A percentile compares a stretch with the other conserved stretches of the same genome.
These are phyloP conservation scores for Neoitamus cyanurus DNA, from an alignment of 2,888 invertebrate species.

Conservation along the genomic window DNA sequence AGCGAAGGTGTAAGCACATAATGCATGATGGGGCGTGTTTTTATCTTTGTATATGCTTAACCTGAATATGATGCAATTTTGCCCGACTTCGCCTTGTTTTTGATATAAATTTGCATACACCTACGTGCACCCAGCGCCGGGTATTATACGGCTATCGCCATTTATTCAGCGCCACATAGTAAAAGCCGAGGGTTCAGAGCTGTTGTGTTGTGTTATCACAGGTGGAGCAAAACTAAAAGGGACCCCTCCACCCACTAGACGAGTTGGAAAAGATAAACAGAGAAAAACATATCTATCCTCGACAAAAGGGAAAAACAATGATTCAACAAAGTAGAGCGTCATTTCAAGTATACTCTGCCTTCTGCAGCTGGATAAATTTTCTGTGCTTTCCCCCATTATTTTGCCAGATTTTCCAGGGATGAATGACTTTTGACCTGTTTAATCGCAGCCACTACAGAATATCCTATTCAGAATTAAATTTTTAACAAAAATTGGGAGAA, in stretches of 20 bases:
- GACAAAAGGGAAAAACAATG: conserved; percentile 34
- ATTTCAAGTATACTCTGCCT: conserved; percentile 37
- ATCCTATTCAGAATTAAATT: conserved; percentile 26
- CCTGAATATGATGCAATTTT: conserved; percentile 47
- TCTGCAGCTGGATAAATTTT: conserved; percentile 40
- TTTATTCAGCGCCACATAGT: not conserved
- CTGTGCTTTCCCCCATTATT: conserved; percentile 31
- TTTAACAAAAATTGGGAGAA: not conserved
- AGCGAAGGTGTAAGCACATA: conserved; percentile 39
- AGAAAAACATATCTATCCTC: conserved; percentile 25
- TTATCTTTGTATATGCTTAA: conserved; percentile 47
- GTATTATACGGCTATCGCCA: conserved; percentile 1
- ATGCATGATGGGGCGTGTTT: conserved; percentile 37
- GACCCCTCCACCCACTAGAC: not conserved
- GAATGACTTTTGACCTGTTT: conserved; percentile 38
- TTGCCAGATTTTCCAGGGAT: conserved; percentile 30
- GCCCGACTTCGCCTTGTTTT: conserved; percentile 38
- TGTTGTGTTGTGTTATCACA: conserved; percentile 11
- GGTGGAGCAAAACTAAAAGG: not conserved
- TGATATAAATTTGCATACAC: not conserved
- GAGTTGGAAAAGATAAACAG: conserved; percentile 37
- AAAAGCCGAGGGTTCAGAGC: not conserved
- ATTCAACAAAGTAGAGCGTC: conserved; percentile 29
- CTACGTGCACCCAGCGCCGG: not conserved
- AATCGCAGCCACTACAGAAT: conserved; percentile 26